Base-by-base conservation (phyloP, 2,113 vertebrate genomes). In the Trematomus loennbergii region DNA sequence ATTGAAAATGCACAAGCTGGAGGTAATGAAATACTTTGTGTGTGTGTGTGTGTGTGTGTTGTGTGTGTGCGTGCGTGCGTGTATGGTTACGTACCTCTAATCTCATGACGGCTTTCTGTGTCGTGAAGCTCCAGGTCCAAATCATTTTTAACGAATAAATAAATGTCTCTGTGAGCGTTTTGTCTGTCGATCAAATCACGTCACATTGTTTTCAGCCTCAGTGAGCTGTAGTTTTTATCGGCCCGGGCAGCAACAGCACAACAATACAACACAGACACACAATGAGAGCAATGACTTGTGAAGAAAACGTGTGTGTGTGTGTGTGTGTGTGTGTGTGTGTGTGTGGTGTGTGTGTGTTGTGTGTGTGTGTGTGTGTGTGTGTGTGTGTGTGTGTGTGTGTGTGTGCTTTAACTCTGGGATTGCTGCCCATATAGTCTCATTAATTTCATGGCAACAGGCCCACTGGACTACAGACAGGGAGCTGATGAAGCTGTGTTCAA, bases 341-440 rank as follows among this genome's bases (percentile, higher is more conserved):
- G 50, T 12, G n/a, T 65, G 52, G 25, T 36, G 36, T 73, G 55
- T 71, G 46, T 72, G 59, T 60, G 75, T n/a, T 82, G 75, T 67
- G 61, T 9, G 74, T 74, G 74, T 81, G 78, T 73, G 64, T 70
- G 62, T 79, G 50, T 59, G 73, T 72, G 40, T 53, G 65, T 60
- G 58, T 5, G 82, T 71, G 76, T 80, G 77, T 64, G 75, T 69
- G 49, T 78, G 49, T 62, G 72, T 74, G 62, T 79, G 64, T 60
- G 74, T 57, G 55, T 54, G 71, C 3, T 50, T 20, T 13, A 16
- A 59, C 75, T 88, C 78, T 83, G 86, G 86, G 82, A 72, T 48
- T 7, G 52, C 58, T 84, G 86, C 86, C 86, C 86, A 82, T 75
- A 68, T 75, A 85, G 71, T 87, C 86, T 87, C 82, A 87, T 87